phyloP scores from a whole-genome alignment of 2,888 invertebrate genomes.

The Ennomos erosarius region DNA sequence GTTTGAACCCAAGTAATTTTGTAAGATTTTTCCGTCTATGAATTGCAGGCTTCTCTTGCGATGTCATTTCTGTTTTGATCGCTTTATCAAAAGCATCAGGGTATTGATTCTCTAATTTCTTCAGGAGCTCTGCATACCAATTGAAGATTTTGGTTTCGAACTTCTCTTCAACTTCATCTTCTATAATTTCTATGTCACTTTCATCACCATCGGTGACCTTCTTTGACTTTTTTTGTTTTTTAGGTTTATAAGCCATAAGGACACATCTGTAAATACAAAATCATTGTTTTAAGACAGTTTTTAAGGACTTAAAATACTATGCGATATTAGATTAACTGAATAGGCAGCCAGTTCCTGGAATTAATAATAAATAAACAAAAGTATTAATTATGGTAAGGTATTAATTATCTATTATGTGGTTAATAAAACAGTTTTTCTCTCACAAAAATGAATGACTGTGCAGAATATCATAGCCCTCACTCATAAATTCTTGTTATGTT shows the following conservation, averaged over 20 bases:
- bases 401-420: no score
- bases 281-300: no score
- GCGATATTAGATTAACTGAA: no score
- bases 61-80: conserved; percentile 84
- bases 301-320: no score
- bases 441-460: no score
- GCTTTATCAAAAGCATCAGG: conserved; percentile 89
- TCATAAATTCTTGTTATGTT: no score
- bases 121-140: conserved; percentile 85
- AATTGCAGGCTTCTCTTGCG: conserved; percentile 56
- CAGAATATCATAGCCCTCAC: no score
- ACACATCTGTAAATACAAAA: conserved; percentile 70
- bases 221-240: conserved; percentile 8
- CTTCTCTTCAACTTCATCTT: conserved; percentile 54
- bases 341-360: no score
- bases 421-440: no score
- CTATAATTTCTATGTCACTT: conserved; percentile 78
- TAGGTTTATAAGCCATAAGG: conserved; percentile 63
- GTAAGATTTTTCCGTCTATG: conserved; percentile 68
- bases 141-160: conserved; percentile 65
- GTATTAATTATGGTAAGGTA: no score
- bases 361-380: no score
- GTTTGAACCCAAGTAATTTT: conserved; percentile 80
- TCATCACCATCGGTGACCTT: conserved; percentile 57
- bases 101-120: conserved; percentile 88